Base-by-base conservation (phyloP, 2,113 vertebrate genomes). In the Suricata suricatta region DNA sequence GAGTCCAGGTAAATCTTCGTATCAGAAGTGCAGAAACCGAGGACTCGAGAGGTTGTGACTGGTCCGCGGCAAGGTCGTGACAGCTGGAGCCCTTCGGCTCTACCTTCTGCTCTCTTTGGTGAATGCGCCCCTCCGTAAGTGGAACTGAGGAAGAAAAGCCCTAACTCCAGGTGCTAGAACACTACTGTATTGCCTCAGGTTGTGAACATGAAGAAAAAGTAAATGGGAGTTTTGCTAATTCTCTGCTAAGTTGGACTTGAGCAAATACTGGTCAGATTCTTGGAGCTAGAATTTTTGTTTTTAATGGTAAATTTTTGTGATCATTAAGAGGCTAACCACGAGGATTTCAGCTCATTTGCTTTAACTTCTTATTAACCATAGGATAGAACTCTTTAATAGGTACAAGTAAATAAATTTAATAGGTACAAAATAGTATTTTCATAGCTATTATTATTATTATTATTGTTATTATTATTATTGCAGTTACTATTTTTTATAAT, bases 401-500 rank as follows among this genome's bases (percentile, higher is more conserved):
- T 95, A 80, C 50, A 47, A 47, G 44, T 47, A 47, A 47, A 47
- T 47, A 47, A 47, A 47, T 47, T 47, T 47, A 47, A 47, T 47
- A 47, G 44, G 8, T 47, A 47, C 44, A 47, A 84, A 57, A 71
- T 97, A 98, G 81, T 93, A 96, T 93, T 87, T 92, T 33, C 93
- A 60, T 11, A 77, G n/a, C 19, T 88, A 5, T 50, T 71, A 69
- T 84, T 88, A 57, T 71, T 60, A 33, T 41, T 90, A 7, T 50
- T 88, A 57, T 71, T 60, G 29, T 41, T 90, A 7, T 50, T 50
- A 12, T 47, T 50, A n/a, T 41, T 90, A 5, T 95, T 98, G 41
- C 27, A 54, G 1, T 97, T 97, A 85, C 9, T 92, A 54, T 97
- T 95, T 96, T 97, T 98, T 72, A 25, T 98, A 98, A 94, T 90